Conservation (phyloP, 2,113 vertebrate species). For the Cinclus mexicanus region DNA sequence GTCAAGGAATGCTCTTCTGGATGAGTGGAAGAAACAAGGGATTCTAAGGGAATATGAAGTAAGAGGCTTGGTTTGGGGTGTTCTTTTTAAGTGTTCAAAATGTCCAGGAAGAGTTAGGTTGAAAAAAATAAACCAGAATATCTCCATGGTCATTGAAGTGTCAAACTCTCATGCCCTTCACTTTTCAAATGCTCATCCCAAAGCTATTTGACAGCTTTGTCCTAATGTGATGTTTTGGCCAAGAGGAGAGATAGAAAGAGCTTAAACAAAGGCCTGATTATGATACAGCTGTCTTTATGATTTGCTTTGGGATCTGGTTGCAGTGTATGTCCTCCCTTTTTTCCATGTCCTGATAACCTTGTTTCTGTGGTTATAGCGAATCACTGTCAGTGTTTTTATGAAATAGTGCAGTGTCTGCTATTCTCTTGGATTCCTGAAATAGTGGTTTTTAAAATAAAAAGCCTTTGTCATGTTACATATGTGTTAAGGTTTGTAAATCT, state of each 20-base stretch:
- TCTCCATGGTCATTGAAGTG: background rate
- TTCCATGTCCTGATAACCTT: background rate
- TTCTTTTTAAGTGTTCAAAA: background rate
- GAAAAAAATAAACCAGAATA: fast-evolving
- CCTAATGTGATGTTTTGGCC: background rate
- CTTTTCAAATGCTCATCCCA: background rate
- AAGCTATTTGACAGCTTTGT: background rate
- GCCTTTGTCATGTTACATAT: background rate
- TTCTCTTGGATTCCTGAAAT: background rate
- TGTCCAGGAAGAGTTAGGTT: background rate
- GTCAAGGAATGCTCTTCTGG: background rate
- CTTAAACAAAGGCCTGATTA: background rate
- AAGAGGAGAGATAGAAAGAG: background rate
- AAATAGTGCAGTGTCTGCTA: background rate
- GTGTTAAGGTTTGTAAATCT: background rate
- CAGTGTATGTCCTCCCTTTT: background rate
- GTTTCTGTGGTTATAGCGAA: background rate
- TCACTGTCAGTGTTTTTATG: background rate
- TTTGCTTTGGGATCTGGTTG: background rate
- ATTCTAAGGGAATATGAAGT: background rate
- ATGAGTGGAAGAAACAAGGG: background rate
- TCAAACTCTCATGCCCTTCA: background rate
- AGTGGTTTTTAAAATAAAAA: background rate
- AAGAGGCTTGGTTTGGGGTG: background rate
- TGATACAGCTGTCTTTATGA: background rate